Evolutionary conservation across 2,113 vertebrate genomes (phyloP), one percentile per base, ranked within the genome.

Genomic region (Hystrix brachyura): DNA sequence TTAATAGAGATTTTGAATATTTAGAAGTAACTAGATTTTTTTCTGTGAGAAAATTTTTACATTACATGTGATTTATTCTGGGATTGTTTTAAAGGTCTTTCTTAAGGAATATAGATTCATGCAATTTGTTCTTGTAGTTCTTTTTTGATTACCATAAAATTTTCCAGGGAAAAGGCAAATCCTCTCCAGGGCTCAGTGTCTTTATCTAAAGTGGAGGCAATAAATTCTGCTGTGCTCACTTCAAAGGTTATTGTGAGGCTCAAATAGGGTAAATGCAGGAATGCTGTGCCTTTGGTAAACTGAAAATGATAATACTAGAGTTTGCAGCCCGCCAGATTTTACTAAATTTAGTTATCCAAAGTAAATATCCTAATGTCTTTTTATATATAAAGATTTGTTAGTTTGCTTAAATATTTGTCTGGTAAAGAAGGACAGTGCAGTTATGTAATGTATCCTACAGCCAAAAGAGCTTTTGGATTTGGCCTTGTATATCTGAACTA

Each of bases 1-100:
- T 65, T 96, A 79, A 21, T 79, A 29, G 57, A 85, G 27, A 27
- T 8, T n/a, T 85, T 95, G n/a, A 82, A 48, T 87, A 94, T 72
- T 71, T 91, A 74, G 59, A 76, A 25, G 23, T 29, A 38, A 57
- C 27, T 72, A 79, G 18, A 76, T 64, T 74, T 64, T 86, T 83
- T 94, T 62, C 34, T 67, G 12, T 87, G 76, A 51, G 57, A 65
- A 76, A 94, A 82, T 87, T 94, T 92, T 60, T 93, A 78, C 4
- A 57, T 71, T 53, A 57, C 78, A 25, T 57, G 48, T 29, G 23
- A 71, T 55, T 83, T 82, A 43, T 53, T 96, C 90, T 90, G 46
- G 59, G 88, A 69, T 25, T 94, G 12, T 93, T 97, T 76, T 19
- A 64, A 87, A 92, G 65, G 27, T 95, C 19, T 57, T 94, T 10